Base-by-base conservation (phyloP, 2,113 vertebrate species). In the Motacilla alba region DNA sequence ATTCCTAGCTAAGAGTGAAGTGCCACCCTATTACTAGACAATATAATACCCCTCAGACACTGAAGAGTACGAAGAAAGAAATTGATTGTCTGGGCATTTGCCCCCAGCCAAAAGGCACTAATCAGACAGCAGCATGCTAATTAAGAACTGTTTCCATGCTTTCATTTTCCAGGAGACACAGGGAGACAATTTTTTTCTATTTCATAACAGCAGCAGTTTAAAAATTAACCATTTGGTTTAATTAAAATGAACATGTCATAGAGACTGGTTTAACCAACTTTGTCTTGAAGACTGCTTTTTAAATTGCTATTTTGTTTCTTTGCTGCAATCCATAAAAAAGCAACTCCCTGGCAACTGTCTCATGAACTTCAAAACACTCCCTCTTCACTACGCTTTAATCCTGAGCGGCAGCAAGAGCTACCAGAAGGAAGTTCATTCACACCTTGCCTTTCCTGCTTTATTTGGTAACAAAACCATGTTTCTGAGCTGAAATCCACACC, bases 361-460 rank as follows among this genome's bases (percentile, higher is more conserved):
- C 1, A 0, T 70, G 86, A 86, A 74, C 73, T 90, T 93, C 47
- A 90, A 80, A 60, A 77, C 59, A 67, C 58, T 77, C 46, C 15
- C 10, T 79, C 67, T 66, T 94, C 44, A 63, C 56, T 78, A 23
- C 0, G 3, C 73, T 92, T 96, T 67, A 93, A 78, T 90, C 37
- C 24, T 15, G 66, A 92, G 80, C 46, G 43, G 55, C 85, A 86
- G 52, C 31, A 73, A 91, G 74, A 64, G 59, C 49, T 59, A 94
- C 56, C 87, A 94, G 88, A 92, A 93, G 64, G 50, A 92, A 74
- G 26, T 90, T 90, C 79, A 86, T 90, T 90, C 83, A 46, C 88
- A 90, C 63, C 43, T 88, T 88, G 75, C 47, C 43, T 74, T 90
- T 70, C 19, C 64, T 89, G 76, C 60, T 94, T 81, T 59, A 89